These are phyloP conservation scores for Hirtodrosophila duncani DNA, from an alignment of 2,888 invertebrate species.

Conservation along the genomic window DNA sequence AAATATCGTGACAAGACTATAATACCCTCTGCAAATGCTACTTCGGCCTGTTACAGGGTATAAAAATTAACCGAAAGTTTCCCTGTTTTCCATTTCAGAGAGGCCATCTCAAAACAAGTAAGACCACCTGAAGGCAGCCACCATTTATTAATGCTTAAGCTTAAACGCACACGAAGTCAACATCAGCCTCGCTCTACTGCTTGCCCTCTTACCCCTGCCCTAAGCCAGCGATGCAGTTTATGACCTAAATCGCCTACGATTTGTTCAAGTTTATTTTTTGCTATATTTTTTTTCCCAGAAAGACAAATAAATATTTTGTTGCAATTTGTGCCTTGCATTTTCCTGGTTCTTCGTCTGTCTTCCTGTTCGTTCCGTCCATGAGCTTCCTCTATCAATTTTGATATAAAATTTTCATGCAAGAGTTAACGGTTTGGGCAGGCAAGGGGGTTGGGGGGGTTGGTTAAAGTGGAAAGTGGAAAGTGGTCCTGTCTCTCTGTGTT, in stretches of 20 bases:
- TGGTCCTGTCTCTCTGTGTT: slow-evolving; percentile 35
- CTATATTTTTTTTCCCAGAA: slow-evolving; percentile 16
- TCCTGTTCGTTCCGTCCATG: background rate
- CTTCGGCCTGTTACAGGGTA: too few species aligned
- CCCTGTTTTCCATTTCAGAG: too few species aligned
- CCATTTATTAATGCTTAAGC: too few species aligned
- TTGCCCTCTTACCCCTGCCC: background rate
- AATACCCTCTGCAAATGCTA: too few species aligned
- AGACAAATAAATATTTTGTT: slow-evolving; percentile 41
- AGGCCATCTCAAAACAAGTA: too few species aligned
- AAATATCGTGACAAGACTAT: too few species aligned
- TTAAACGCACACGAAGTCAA: too few species aligned
- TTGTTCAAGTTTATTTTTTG: slow-evolving; percentile 9
- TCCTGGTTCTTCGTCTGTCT: background rate
- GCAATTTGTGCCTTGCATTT: slow-evolving; percentile 2
- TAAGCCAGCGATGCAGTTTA: too few species aligned
- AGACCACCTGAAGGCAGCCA: too few species aligned
- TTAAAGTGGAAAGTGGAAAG: too few species aligned
- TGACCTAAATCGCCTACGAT: slow-evolving; percentile 25
- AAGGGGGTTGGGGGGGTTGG: background rate
- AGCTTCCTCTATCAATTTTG: slow-evolving; percentile 34
- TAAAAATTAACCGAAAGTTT: too few species aligned
- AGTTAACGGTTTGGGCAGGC: slow-evolving; percentile 23
- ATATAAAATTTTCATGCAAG: slow-evolving; percentile 49
- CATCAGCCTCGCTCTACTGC: background rate